Evolutionary conservation across 1,140 invertebrate genomes (phyloP).

Genomic region (Brachionus manjavacas): DNA sequence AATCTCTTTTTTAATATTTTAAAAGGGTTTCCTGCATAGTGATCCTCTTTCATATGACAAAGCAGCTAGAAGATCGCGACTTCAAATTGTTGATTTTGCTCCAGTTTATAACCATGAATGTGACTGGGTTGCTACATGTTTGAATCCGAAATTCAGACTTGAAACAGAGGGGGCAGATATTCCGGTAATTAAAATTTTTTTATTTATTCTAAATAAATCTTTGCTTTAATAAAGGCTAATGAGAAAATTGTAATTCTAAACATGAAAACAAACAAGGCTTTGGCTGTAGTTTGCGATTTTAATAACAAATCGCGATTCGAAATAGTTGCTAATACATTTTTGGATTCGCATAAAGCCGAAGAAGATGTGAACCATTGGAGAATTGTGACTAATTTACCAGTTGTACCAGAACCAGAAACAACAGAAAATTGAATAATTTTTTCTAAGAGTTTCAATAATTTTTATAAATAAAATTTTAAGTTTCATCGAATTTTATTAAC

Average conservation of each 20-base stretch:
- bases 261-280: slow-evolving; percentile 49
- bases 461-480: slow-evolving; percentile 16
- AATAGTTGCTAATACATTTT: slow-evolving; percentile 50
- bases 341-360: slow-evolving; percentile 55
- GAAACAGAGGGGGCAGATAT: slow-evolving; percentile 54
- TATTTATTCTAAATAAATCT: not conserved
- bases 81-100: slow-evolving; percentile 51
- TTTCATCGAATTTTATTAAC: not conserved
- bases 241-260: slow-evolving; percentile 49
- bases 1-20: not conserved
- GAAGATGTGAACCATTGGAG: slow-evolving; percentile 52
- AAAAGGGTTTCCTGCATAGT: slow-evolving; percentile 51
- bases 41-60: slow-evolving; percentile 49
- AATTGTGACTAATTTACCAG: slow-evolving; percentile 36
- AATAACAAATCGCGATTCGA: slow-evolving; percentile 49
- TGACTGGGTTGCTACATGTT: slow-evolving; percentile 51
- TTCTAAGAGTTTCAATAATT: not conserved
- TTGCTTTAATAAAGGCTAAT: slow-evolving; percentile 48
- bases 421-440: not conserved
- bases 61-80: slow-evolving; percentile 49
- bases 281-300: slow-evolving; percentile 49
- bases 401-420: not conserved
- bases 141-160: slow-evolving; percentile 52
- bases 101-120: slow-evolving; percentile 48
- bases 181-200: slow-evolving; percentile 49